These are phyloP conservation scores for Solea senegalensis DNA, from an alignment of 2,113 vertebrate species.

Conservation along the genomic window DNA sequence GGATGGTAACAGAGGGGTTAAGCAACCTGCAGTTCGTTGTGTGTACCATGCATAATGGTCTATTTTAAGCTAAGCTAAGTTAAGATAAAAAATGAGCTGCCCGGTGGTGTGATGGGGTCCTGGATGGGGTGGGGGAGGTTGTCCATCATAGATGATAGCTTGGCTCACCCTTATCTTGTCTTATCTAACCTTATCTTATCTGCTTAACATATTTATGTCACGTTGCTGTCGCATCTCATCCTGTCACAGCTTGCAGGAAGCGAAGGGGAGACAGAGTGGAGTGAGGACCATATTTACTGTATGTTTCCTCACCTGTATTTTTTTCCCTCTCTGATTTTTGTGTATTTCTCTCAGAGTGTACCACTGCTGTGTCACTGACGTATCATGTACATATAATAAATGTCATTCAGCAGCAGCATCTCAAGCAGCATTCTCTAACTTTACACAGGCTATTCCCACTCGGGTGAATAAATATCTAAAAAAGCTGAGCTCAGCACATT, in stretches of 20 bases:
- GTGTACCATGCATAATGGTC: no score
- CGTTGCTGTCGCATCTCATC: slow-evolving; percentile 53
- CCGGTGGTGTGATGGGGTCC: no score
- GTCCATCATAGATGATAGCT: no score
- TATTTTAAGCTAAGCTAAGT: no score
- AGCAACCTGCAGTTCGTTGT: no score
- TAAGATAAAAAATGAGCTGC: no score
- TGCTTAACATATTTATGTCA: slow-evolving; percentile 16
- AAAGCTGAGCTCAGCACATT: slow-evolving; percentile 39
- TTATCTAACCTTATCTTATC: no score
- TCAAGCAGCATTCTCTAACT: slow-evolving; percentile 13
- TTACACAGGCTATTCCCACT: slow-evolving; percentile 18
- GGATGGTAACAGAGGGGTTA: no score
- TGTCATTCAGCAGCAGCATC: slow-evolving; percentile 10
- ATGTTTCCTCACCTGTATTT: slow-evolving; percentile 4
- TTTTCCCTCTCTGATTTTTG: neutral
- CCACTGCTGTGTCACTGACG: neutral
- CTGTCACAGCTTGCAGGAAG: slow-evolving; percentile 34
- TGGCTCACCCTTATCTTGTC: no score
- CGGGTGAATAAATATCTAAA: slow-evolving; percentile 28
- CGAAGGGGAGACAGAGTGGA: neutral
- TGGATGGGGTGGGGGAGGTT: no score
- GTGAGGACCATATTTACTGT: neutral
- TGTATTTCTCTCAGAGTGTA: neutral
- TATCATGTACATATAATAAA: no score